A percentile compares a stretch with the other conserved stretches of the same genome.
phyloP scores from a whole-genome alignment of 2,797 vertebrate genomes.

The Lithobates pipiens region DNA sequence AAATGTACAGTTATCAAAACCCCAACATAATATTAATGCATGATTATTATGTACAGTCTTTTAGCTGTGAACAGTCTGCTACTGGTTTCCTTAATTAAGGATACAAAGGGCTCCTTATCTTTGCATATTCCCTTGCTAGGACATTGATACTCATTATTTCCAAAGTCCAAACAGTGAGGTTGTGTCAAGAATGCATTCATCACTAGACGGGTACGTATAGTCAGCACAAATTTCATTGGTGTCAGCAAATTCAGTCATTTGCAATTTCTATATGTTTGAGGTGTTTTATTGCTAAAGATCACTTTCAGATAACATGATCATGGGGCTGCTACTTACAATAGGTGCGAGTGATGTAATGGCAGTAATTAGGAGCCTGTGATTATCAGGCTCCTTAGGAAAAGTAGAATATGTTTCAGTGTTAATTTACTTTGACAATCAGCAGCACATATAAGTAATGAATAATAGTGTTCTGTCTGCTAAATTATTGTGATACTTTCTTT shows the following conservation, averaged over 20 bases:
- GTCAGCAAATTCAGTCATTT: constrained; percentile 90
- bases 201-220: constrained; percentile 84
- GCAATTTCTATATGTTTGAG: constrained; percentile 92
- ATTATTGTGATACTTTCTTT: no score
- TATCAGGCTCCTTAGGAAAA: constrained; percentile 87
- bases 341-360: constrained; percentile 89
- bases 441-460: constrained; percentile 78
- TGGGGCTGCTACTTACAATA: constrained; percentile 85
- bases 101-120: constrained; percentile 91
- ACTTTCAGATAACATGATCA: constrained; percentile 96
- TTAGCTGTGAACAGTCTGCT: constrained; percentile 88
- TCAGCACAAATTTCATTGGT: constrained; percentile 89
- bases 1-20: constrained; percentile 85
- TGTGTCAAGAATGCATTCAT: constrained; percentile 99
- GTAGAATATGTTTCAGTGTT: constrained; percentile 84
- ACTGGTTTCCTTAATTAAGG: constrained; percentile 96
- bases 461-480: background rate
- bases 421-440: constrained; percentile 81
- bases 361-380: constrained; percentile 94
- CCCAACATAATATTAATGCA: constrained; percentile 89
- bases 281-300: constrained; percentile 92
- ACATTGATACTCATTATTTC: constrained; percentile 99
- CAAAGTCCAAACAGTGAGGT: constrained; percentile 98
- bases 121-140: constrained; percentile 95
- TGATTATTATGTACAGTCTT: constrained; percentile 96